Percentiles rank a stretch among this genome's conserved stretches.
phyloP scores from a whole-genome alignment of 2,113 vertebrate genomes.

The Hippocampus comes region DNA sequence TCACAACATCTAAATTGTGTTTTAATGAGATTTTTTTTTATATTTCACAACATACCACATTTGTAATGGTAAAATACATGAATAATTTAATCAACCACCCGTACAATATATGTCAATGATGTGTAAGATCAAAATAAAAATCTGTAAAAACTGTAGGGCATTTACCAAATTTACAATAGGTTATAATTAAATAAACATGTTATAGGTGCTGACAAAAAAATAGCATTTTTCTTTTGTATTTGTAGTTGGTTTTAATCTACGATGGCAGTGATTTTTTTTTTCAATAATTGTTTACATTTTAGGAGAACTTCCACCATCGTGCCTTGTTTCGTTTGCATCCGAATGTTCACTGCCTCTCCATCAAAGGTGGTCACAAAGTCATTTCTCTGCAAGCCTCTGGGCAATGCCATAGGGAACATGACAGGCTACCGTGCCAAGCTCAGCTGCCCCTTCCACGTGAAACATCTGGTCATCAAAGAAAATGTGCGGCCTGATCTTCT shows the following conservation, averaged over 20 bases:
- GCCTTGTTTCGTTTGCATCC: background rate
- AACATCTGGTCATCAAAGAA: constrained; percentile 98
- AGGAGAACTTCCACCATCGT: background rate
- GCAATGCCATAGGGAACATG: constrained; percentile 88
- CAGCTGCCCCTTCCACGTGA: constrained; percentile 87
- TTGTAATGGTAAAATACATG: constrained; percentile 18
- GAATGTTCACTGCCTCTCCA: background rate
- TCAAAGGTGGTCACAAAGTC: constrained; percentile 2
- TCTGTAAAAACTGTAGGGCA: background rate
- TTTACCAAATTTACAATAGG: background rate
- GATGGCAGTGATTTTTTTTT: background rate
- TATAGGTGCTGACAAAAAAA: background rate
- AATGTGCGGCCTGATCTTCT: constrained; percentile 91
- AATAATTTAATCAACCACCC: constrained; percentile 8
- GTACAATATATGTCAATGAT: constrained; percentile 13
- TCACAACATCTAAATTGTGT: background rate
- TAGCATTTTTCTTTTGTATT: background rate
- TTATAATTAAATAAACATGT: background rate
- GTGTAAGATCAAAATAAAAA: constrained; percentile 16
- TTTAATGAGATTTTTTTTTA: background rate
- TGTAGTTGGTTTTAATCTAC: background rate
- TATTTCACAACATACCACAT: background rate
- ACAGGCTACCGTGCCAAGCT: constrained; percentile 86
- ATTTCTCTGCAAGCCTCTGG: constrained; percentile 67
- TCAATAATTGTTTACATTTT: background rate